Evolutionary conservation across 2,888 invertebrate species (phyloP), one percentile per base, ranked within the genome.

Genomic region (Elegia similella): DNA sequence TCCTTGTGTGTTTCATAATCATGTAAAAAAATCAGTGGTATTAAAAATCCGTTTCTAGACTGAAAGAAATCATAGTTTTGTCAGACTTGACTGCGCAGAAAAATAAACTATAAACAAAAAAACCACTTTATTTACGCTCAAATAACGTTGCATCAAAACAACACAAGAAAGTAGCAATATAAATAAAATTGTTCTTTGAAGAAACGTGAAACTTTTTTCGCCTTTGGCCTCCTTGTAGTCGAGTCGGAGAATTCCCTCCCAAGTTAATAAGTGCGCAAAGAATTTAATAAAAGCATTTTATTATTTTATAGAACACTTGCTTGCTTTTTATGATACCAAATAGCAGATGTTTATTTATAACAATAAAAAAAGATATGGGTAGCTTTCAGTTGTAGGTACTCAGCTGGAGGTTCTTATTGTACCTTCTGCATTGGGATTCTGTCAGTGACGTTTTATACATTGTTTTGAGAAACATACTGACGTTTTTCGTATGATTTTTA

Each of bases 221-320:
- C 72, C 78, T 75, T 73, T 73, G 72, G 80, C 74, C 73, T 78
- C 75, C 75, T 75, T 74, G 69, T 69, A 74, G 78, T 79, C 76
- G 78, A 80, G 78, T 79, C 75, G 71, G 65, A 75, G 76, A 75
- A 76, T 83, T 86, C 83, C 82, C 71, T 76, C 75, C 75, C 78
- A 76, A 77, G 75, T 80, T 81, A 78, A 85, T 82, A 86, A 84
- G 82, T 83, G 80, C 78, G 80, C 76, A 76, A 82, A 77, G 86
- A 88, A 89, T 88, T 90, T 89, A 88, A 89, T 88, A 89, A 87
- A 80, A 84, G 80, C 80, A 78, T 83, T 82, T 82, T 82, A 82
- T 82, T 84, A 81, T 73, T 72, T 70, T 75, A 73, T 76, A 73
- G 71, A 69, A 61, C 60, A 59, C 62, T 62, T 62, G 60, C 60